These are phyloP conservation scores for Anneissia japonica DNA, from an alignment of 35 echinoderm and acorn worm genomes.

Conservation along the genomic window DNA sequence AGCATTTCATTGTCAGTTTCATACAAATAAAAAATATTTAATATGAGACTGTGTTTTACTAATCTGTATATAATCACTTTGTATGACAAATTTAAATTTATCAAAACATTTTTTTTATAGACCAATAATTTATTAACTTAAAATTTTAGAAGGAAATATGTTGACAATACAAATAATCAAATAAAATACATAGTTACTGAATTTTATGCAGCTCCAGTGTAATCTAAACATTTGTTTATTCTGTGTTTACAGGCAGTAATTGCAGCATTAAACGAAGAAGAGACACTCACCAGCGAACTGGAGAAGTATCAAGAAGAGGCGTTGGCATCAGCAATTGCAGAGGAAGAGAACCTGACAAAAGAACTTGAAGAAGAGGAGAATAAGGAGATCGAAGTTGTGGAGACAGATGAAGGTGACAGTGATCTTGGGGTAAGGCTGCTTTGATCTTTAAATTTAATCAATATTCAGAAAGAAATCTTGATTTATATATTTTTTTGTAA, in stretches of 20 bases:
- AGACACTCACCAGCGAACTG: constrained; percentile 71
- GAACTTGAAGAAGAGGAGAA: constrained; percentile 84
- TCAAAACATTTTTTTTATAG: too few species aligned
- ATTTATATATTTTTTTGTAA: too few species aligned
- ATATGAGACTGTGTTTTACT: too few species aligned
- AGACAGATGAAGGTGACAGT: constrained; percentile 84
- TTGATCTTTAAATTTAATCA: too few species aligned
- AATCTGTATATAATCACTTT: too few species aligned
- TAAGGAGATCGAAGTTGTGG: constrained; percentile 70
- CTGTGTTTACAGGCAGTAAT: not conserved
- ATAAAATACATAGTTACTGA: not conserved
- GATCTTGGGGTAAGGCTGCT: constrained; percentile 70
- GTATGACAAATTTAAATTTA: too few species aligned
- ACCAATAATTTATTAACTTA: too few species aligned
- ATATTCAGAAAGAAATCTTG: too few species aligned
- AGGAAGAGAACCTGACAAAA: constrained; percentile 82
- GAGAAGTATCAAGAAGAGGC: constrained; percentile 77
- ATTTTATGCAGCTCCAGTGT: not conserved
- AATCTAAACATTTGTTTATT: not conserved
- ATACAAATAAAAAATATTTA: too few species aligned
- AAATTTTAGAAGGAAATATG: too few species aligned
- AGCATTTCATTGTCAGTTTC: too few species aligned
- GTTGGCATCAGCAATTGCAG: constrained; percentile 80
- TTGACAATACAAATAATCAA: too few species aligned
- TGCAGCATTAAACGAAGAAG: constrained; percentile 47